phyloP scores from a whole-genome alignment of 1,140 invertebrate species.

The Cotesia chilonis region DNA sequence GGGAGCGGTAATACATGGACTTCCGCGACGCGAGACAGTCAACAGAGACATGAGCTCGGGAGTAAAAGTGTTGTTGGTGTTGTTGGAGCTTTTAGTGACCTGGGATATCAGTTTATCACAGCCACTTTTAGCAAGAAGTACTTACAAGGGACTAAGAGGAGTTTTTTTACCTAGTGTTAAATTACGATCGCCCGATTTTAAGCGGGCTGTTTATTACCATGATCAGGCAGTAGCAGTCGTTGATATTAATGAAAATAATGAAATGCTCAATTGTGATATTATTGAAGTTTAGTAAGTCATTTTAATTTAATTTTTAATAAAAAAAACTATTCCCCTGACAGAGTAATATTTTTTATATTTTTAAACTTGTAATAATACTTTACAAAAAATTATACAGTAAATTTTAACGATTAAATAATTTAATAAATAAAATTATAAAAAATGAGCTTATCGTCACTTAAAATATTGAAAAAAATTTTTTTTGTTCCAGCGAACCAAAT shows the following conservation, averaged over 20 bases:
- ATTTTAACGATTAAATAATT: too few species aligned
- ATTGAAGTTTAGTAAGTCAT: slow-evolving; percentile 82
- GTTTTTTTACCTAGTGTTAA: slow-evolving; percentile 17
- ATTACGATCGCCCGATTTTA: slow-evolving; percentile 29
- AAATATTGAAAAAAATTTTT: slow-evolving; percentile 15
- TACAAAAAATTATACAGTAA: background rate
- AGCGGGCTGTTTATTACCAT: slow-evolving; percentile 72
- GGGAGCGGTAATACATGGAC: slow-evolving; percentile 1
- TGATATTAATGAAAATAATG: slow-evolving; percentile 72
- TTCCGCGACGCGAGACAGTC: slow-evolving; percentile 14
- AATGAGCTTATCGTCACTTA: background rate
- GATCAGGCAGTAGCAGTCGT: slow-evolving; percentile 84
- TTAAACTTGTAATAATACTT: background rate
- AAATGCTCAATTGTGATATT: slow-evolving; percentile 80
- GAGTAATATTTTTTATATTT: too few species aligned
- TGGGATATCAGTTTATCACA: slow-evolving; percentile 41
- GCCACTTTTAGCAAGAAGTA: slow-evolving; percentile 45
- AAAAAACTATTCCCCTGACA: too few species aligned
- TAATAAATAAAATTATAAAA: too few species aligned
- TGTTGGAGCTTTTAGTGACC: slow-evolving; percentile 36
- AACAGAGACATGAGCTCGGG: slow-evolving; percentile 33
- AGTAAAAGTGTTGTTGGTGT: slow-evolving; percentile 31
- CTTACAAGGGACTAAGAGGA: slow-evolving; percentile 49
- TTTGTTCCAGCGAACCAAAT: slow-evolving; percentile 70
- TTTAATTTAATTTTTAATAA: too few species aligned